phyloP scores from a whole-genome alignment of 2,113 vertebrate genomes.

The Mungos mungo region DNA sequence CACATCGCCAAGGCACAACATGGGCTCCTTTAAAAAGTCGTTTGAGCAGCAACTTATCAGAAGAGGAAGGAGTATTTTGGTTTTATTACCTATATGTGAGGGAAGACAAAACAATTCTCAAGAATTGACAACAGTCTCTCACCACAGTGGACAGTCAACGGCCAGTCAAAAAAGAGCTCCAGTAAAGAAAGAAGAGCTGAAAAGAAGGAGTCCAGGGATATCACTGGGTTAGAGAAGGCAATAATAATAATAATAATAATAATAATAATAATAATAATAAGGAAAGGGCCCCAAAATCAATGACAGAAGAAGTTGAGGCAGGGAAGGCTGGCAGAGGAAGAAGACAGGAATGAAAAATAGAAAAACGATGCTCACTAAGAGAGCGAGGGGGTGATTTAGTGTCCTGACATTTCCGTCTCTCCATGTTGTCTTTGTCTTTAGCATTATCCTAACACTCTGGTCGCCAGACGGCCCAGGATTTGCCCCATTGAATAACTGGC shows the following conservation, averaged over 20 bases:
- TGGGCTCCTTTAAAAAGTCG: background rate
- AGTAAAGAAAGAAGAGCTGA: background rate
- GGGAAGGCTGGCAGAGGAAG: background rate
- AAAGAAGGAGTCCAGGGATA: accelerated
- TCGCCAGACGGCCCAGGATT: accelerated
- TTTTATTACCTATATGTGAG: background rate
- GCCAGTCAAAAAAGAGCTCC: background rate
- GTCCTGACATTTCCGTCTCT: background rate
- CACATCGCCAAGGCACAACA: background rate
- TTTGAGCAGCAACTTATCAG: background rate
- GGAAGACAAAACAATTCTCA: background rate
- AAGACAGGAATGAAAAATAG: background rate
- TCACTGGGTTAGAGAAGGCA: background rate
- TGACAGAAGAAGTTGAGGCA: accelerated
- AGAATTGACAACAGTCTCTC: background rate
- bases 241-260: too few relatives aligned
- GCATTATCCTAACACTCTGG: accelerated
- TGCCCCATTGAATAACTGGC: background rate
- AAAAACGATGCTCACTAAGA: background rate
- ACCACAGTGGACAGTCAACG: too few relatives aligned
- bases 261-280: too few relatives aligned
- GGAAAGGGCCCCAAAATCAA: accelerated
- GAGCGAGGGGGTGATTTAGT: accelerated
- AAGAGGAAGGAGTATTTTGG: background rate
- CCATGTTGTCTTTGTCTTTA: background rate